Evolutionary conservation across 2,888 invertebrate genomes (phyloP).

Genomic region (Anticlea derivata): DNA sequence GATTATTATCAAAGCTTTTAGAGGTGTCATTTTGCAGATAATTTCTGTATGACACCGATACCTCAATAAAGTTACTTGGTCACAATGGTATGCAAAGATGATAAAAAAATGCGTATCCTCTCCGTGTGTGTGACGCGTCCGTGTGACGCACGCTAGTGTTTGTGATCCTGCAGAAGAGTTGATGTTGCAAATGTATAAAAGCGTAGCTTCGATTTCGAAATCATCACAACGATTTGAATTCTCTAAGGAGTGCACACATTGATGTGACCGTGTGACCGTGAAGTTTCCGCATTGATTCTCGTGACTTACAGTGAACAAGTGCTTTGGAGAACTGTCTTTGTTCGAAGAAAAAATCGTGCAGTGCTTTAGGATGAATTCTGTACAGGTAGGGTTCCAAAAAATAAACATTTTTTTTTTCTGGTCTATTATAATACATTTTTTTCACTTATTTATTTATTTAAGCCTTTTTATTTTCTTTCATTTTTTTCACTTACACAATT

Average conservation of each 20-base stretch:
- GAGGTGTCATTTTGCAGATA: conserved; percentile 43
- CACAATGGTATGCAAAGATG: conserved; percentile 65
- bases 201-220: conserved; percentile 79
- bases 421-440: not conserved
- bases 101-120: conserved; percentile 64
- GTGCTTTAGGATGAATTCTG: conserved; percentile 68
- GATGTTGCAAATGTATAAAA: conserved; percentile 82
- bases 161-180: conserved; percentile 64
- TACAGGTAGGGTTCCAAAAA: conserved; percentile 49
- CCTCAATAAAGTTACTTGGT: conserved; percentile 64
- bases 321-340: conserved; percentile 54
- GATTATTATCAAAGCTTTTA: conserved; percentile 50
- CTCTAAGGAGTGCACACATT: conserved; percentile 74
- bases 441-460: conserved; percentile 8
- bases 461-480: not conserved
- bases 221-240: conserved; percentile 80
- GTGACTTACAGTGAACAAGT: conserved; percentile 52
- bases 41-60: conserved; percentile 65
- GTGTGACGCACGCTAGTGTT: conserved; percentile 51
- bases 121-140: conserved; percentile 52
- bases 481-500: no score
- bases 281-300: conserved; percentile 67
- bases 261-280: conserved; percentile 59
- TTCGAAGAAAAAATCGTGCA: conserved; percentile 39
- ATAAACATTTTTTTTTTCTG: no score